Percentiles rank a stretch among this genome's conserved stretches.
Conservation (phyloP, 2,113 vertebrate genomes). For the Cavia porcellus region DNA sequence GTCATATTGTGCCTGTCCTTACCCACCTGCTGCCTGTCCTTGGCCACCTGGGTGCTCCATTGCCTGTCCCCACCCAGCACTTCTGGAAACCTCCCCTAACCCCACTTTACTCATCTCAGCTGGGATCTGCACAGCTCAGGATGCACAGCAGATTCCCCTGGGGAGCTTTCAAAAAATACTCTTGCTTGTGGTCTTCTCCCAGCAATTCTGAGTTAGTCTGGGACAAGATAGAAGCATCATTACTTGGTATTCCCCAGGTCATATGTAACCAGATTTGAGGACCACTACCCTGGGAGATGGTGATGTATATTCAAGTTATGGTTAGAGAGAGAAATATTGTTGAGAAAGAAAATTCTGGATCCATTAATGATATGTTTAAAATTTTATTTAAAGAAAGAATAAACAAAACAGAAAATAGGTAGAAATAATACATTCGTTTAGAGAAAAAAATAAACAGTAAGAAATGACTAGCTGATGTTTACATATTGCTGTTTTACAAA, state of each 20-base stretch:
- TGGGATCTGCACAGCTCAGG: not conserved
- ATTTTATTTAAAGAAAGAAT: too few species aligned
- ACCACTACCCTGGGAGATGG: not conserved
- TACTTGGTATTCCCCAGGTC: not conserved
- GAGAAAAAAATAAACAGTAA: too few species aligned
- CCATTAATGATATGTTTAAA: not conserved
- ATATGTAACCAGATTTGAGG: not conserved
- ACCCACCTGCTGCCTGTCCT: not conserved
- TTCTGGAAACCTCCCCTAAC: not conserved
- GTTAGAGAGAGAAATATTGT: constrained; percentile 8
- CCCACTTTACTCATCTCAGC: not conserved
- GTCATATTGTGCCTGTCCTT: not conserved
- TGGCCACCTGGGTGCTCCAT: not conserved
- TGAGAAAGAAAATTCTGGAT: constrained; percentile 7
- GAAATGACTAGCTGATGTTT: too few species aligned
- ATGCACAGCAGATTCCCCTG: not conserved
- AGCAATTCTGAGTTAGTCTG: not conserved
- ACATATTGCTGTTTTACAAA: too few species aligned
- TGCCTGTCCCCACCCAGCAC: not conserved
- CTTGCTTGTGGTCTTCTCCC: not conserved
- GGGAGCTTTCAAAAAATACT: not conserved
- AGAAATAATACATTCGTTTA: too few species aligned
- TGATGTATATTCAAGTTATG: not conserved
- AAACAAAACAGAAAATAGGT: too few species aligned
- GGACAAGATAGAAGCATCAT: not conserved